phyloP scores from a whole-genome alignment of 2,888 invertebrate genomes.

The Platycnemis pennipes region DNA sequence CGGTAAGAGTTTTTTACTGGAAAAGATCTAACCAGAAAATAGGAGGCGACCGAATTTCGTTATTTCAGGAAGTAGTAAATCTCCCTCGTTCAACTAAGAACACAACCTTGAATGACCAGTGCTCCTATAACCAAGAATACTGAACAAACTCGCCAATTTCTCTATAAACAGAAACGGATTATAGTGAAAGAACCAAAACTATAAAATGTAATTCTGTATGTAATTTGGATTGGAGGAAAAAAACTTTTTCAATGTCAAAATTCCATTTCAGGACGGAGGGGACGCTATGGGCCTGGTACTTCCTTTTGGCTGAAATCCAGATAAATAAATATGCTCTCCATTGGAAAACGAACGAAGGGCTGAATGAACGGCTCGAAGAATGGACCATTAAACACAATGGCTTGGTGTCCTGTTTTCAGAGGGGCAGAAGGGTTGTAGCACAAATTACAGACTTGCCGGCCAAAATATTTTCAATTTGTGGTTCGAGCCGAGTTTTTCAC shows the following conservation, averaged over 20 bases:
- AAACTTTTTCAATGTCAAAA: neutral
- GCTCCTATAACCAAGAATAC: no score
- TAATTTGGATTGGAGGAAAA: neutral
- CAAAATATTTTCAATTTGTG: no score
- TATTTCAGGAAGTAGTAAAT: no score
- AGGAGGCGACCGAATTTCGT: no score
- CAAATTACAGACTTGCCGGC: neutral
- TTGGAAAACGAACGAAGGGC: neutral
- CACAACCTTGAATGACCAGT: no score
- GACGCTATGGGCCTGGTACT: neutral
- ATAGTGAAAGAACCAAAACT: neutral
- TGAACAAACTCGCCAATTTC: no score
- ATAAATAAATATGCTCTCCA: neutral
- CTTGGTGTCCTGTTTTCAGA: neutral
- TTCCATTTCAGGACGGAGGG: neutral
- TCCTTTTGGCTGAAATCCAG: neutral
- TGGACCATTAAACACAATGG: neutral
- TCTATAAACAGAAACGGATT: no score
- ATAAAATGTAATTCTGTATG: neutral
- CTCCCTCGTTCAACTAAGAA: no score
- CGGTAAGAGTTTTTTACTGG: no score
- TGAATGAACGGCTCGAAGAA: neutral
- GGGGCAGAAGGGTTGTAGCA: neutral
- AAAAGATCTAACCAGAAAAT: no score
- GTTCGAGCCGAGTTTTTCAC: no score